These are phyloP conservation scores for Lasioglossum calceatum DNA, from an alignment of 2,888 invertebrate species.

Conservation along the genomic window DNA sequence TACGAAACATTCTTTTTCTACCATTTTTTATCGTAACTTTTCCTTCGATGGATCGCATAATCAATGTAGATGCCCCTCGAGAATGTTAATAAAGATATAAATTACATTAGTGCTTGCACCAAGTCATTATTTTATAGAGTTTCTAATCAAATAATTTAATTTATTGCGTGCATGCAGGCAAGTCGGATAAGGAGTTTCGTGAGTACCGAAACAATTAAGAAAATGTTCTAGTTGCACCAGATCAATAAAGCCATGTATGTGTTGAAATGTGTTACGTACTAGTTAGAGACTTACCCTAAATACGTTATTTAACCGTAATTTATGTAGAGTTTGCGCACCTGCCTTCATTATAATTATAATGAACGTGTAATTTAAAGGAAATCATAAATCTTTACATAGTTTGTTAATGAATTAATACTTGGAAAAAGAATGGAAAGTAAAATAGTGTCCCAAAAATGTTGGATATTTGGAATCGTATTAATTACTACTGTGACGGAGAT, in stretches of 20 bases:
- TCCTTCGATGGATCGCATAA: not conserved
- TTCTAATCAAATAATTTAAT: conserved; percentile 12
- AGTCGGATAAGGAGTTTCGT: conserved; percentile 2
- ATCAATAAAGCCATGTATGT: conserved; percentile 17
- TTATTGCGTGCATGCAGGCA: conserved; percentile 13
- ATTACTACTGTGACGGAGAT: not conserved
- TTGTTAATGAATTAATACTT: not conserved
- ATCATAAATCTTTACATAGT: not conserved
- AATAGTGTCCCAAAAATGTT: not conserved
- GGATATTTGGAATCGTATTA: not conserved
- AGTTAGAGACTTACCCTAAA: not conserved
- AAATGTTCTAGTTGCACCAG: not conserved
- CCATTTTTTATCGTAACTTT: not conserved
- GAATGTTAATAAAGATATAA: not conserved
- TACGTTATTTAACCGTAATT: not conserved
- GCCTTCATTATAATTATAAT: not conserved
- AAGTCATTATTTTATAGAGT: not conserved
- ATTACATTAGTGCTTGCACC: not conserved
- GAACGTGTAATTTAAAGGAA: not conserved
- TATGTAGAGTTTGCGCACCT: not conserved
- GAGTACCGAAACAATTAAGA: conserved; percentile 16
- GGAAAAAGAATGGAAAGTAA: not conserved
- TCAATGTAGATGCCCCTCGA: not conserved
- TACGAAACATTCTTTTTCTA: not conserved
- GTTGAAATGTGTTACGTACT: not conserved